Evolutionary conservation across 2,888 invertebrate genomes (phyloP).

Genomic region (Neoascia interrupta): DNA sequence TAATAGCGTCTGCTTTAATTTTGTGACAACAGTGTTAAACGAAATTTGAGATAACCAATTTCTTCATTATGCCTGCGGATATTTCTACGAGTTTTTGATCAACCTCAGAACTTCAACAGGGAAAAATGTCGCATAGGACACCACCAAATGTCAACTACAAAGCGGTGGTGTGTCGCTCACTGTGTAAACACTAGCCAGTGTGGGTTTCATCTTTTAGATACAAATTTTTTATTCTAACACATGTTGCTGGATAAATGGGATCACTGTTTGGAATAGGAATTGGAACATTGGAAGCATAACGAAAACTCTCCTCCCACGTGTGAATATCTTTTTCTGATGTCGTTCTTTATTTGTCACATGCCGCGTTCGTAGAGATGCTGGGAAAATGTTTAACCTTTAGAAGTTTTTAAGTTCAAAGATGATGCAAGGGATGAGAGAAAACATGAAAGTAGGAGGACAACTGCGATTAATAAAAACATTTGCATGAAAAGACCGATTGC

Average conservation of each 20-base stretch:
- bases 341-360: constrained; percentile 8
- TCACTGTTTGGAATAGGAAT: background rate
- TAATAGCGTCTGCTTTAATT: too few relatives aligned
- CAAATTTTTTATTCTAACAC: too few relatives aligned
- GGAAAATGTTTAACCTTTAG: constrained; percentile 19
- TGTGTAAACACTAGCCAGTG: too few relatives aligned
- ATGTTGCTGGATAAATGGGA: background rate
- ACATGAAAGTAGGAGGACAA: constrained; percentile 11
- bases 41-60: too few relatives aligned
- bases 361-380: background rate
- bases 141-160: too few relatives aligned
- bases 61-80: too few relatives aligned
- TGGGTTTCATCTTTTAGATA: too few relatives aligned
- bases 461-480: background rate
- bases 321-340: background rate
- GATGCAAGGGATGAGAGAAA: background rate
- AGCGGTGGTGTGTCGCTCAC: too few relatives aligned
- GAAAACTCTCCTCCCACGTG: constrained; percentile 13
- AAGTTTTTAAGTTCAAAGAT: constrained; percentile 30
- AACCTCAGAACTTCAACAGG: too few relatives aligned
- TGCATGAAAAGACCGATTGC: background rate
- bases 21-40: too few relatives aligned
- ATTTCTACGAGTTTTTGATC: too few relatives aligned
- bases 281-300: background rate
- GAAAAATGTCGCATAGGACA: too few relatives aligned